Evolutionary conservation across 2,797 vertebrate genomes (phyloP).

Genomic region (Spinibarbus caldwelli): DNA sequence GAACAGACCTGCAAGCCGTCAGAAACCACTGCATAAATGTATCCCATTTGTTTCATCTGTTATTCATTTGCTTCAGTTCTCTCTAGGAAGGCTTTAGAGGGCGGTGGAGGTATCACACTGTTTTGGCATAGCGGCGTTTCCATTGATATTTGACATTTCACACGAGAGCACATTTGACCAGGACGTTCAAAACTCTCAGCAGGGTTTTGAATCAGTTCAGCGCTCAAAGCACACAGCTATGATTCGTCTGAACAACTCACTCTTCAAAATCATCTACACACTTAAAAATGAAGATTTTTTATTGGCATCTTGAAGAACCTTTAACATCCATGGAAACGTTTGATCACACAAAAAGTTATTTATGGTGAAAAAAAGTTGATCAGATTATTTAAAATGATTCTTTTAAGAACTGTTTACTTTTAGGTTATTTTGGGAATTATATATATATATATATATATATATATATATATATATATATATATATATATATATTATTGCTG

Average conservation of each 20-base stretch:
- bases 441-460: too few relatives aligned
- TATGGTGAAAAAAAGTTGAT: too few relatives aligned
- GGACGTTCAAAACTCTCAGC: constrained; percentile 52
- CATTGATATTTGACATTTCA: constrained; percentile 54
- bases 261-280: constrained; percentile 29
- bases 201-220: constrained; percentile 46
- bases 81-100: constrained; percentile 13
- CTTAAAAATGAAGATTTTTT: neutral
- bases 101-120: constrained; percentile 19
- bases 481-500: too few relatives aligned
- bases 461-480: too few relatives aligned
- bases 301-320: neutral
- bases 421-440: too few relatives aligned
- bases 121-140: constrained; percentile 41
- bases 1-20: neutral
- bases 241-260: constrained; percentile 36
- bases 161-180: constrained; percentile 34
- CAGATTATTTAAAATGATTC: too few relatives aligned
- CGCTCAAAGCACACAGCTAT: constrained; percentile 46
- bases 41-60: neutral
- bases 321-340: neutral
- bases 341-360: neutral
- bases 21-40: neutral
- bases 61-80: neutral
- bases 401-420: too few relatives aligned